Evolutionary conservation across 92 coral and sea anemone species (phyloP).

Genomic region (Phenganax stokvisi): DNA sequence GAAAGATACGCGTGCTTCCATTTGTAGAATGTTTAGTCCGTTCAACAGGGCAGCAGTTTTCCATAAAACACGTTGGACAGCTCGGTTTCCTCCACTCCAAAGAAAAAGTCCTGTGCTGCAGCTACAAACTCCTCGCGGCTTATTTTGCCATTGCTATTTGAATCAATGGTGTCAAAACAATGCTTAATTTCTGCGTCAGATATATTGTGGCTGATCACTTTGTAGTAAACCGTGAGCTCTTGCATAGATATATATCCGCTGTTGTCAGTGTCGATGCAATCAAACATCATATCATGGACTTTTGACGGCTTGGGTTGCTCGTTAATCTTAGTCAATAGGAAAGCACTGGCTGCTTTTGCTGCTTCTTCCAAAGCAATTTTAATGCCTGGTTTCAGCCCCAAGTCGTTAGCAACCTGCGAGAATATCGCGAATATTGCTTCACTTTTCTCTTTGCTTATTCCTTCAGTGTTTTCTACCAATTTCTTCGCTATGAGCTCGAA

Average conservation of each 20-base stretch:
- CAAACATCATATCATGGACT: constrained; percentile 1
- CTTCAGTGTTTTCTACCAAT: constrained; percentile 2
- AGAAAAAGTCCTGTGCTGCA: constrained; percentile 12
- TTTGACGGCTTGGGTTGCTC: constrained; percentile 11
- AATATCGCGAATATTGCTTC: neutral
- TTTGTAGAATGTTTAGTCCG: too few species aligned
- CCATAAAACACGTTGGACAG: constrained; percentile 3
- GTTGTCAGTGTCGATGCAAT: constrained; percentile 11
- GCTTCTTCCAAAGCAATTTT: neutral
- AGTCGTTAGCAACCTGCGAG: neutral
- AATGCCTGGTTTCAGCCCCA: constrained; percentile 2
- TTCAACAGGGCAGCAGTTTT: constrained; percentile 1
- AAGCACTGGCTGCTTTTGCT: neutral
- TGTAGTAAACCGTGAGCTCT: neutral
- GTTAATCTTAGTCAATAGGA: neutral
- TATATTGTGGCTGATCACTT: neutral
- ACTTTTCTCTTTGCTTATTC: neutral
- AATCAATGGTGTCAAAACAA: constrained; percentile 14
- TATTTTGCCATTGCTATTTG: constrained; percentile 1
- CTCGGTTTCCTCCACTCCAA: neutral
- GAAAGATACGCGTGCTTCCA: too few species aligned
- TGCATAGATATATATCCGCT: constrained; percentile 9
- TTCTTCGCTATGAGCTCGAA: constrained; percentile 1
- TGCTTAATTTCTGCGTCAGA: constrained; percentile 3
- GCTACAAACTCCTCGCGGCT: constrained; percentile 19